phyloP scores from a whole-genome alignment of 2,888 invertebrate genomes.

The Scaptomyza parva region DNA sequence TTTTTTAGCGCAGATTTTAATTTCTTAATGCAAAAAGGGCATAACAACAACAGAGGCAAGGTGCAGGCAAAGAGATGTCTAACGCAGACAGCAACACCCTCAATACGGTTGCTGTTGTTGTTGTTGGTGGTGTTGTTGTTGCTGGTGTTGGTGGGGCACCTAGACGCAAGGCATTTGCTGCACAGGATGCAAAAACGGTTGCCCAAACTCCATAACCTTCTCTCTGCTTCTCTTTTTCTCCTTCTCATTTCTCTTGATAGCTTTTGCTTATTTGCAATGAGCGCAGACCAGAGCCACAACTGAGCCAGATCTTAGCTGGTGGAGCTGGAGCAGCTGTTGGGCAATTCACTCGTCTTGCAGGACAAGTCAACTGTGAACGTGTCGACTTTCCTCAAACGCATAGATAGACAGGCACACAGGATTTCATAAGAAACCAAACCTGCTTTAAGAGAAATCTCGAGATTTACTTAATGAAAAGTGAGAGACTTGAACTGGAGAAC shows the following conservation, averaged over 20 bases:
- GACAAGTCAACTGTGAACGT: conserved; percentile 14
- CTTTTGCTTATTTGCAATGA: conserved; percentile 56
- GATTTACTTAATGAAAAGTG: too few relatives aligned
- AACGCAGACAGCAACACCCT: background rate
- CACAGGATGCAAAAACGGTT: conserved; percentile 14
- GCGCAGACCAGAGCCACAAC: conserved; percentile 9
- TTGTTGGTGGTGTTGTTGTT: too few relatives aligned
- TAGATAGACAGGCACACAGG: background rate
- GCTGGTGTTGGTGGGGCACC: conserved; percentile 17
- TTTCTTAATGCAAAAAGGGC: conserved; percentile 79
- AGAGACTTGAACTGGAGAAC: too few relatives aligned
- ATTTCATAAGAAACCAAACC: background rate
- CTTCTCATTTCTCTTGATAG: background rate
- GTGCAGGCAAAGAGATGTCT: background rate
- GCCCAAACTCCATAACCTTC: conserved; percentile 34
- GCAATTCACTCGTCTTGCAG: conserved; percentile 24
- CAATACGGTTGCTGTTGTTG: conserved; percentile 7
- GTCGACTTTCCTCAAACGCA: background rate
- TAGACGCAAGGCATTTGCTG: conserved; percentile 15
- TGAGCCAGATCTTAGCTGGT: conserved; percentile 20
- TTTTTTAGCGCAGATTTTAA: conserved; percentile 67
- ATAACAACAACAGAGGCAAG: conserved; percentile 35
- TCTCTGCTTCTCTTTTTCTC: background rate
- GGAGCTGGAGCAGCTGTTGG: conserved; percentile 22
- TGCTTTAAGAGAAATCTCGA: too few relatives aligned